A percentile compares a stretch with the other conserved stretches of the same genome.
Evolutionary conservation across 2,888 invertebrate species (phyloP).

Genomic region (Cyaniris semiargus): DNA sequence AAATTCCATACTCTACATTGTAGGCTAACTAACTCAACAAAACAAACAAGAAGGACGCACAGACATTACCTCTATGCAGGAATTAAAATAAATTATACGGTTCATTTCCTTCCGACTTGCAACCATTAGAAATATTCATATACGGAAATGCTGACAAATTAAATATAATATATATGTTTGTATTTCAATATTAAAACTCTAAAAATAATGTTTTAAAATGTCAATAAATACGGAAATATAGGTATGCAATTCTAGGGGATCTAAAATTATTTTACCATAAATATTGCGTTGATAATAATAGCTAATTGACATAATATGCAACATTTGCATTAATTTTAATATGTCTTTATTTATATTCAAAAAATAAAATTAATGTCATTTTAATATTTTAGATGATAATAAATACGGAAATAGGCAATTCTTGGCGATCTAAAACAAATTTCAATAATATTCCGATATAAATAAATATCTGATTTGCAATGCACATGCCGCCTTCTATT

Average conservation of each 20-base stretch:
- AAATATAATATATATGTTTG: background rate
- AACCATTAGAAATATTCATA: background rate
- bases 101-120: conserved; percentile 1
- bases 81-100: conserved; percentile 5
- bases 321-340: no score
- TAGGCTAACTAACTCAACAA: background rate
- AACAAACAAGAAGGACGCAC: background rate
- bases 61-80: background rate
- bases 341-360: no score
- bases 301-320: no score
- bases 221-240: background rate
- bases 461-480: background rate
- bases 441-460: no score
- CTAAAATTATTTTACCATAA: background rate
- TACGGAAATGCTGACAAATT: conserved; percentile 7
- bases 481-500: background rate
- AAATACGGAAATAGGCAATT: background rate
- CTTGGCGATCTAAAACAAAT: background rate
- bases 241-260: background rate
- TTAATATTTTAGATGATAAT: no score
- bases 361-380: no score
- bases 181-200: background rate
- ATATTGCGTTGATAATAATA: no score
- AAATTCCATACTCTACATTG: no score
- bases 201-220: background rate